Percentiles rank a stretch among this genome's conserved stretches.
These are phyloP conservation scores for Zaprionus davidi DNA, from an alignment of 1,140 invertebrate genomes.

Conservation along the genomic window DNA sequence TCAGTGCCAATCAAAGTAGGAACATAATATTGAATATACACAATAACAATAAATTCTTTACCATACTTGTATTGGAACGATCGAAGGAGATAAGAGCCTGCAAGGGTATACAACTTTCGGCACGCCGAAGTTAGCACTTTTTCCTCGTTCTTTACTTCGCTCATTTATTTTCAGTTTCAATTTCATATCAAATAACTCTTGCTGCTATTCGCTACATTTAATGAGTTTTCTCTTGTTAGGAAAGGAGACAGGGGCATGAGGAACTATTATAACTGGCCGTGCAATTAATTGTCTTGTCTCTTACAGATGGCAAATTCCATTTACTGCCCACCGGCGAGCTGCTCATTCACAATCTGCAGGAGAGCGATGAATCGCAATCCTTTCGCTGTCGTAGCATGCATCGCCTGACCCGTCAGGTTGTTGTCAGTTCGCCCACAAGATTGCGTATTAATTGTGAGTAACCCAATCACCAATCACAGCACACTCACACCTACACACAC, in stretches of 20 bases:
- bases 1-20: too few relatives aligned
- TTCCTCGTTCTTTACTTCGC: background rate
- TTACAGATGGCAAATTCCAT: conserved; percentile 91
- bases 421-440: conserved; percentile 89
- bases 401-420: conserved; percentile 90
- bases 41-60: too few relatives aligned
- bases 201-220: background rate
- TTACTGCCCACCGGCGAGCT: conserved; percentile 92
- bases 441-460: conserved; percentile 89
- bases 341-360: conserved; percentile 90
- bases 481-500: conserved; percentile 25
- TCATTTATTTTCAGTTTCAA: background rate
- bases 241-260: too few relatives aligned
- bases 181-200: background rate
- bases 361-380: conserved; percentile 89
- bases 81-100: too few relatives aligned
- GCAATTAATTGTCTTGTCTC: conserved; percentile 11
- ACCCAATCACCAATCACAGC: conserved; percentile 44
- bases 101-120: too few relatives aligned
- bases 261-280: background rate
- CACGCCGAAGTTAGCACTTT: too few relatives aligned
- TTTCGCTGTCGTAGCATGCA: conserved; percentile 93
- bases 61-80: too few relatives aligned
- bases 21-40: too few relatives aligned
- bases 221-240: background rate